These are phyloP conservation scores for Tylochromis polylepis DNA, from an alignment of 2,113 vertebrate species.

Conservation along the genomic window DNA sequence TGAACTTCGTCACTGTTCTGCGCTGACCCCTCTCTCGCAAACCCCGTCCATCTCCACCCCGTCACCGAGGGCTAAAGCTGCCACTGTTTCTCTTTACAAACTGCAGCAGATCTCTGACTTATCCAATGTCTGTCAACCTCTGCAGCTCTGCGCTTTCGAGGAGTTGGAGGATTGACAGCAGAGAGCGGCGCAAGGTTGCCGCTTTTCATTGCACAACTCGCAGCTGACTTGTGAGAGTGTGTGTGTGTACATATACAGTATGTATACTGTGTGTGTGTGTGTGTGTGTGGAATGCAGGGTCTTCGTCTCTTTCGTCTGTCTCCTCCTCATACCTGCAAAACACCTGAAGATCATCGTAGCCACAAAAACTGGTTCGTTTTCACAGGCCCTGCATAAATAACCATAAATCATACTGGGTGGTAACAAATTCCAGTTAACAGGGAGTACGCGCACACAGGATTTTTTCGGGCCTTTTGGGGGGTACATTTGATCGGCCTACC, in stretches of 20 bases:
- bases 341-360: neutral
- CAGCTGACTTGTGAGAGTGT: neutral
- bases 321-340: neutral
- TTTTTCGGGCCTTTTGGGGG: too few relatives aligned
- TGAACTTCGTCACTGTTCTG: neutral
- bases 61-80: slow-evolving; percentile 27
- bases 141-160: neutral
- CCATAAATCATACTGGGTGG: neutral
- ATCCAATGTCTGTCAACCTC: slow-evolving; percentile 16
- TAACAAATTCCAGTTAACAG: neutral
- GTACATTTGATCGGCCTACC: neutral
- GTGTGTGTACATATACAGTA: neutral
- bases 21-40: neutral
- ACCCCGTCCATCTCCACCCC: neutral
- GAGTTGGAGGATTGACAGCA: neutral
- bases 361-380: neutral
- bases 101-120: neutral
- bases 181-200: neutral
- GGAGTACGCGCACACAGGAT: neutral
- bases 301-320: neutral
- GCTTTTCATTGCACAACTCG: neutral
- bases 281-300: neutral
- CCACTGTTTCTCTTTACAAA: neutral
- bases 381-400: neutral
- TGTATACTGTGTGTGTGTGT: neutral